Base-by-base conservation (phyloP, 2,797 vertebrate genomes). In the Hafferia zeledoni region DNA sequence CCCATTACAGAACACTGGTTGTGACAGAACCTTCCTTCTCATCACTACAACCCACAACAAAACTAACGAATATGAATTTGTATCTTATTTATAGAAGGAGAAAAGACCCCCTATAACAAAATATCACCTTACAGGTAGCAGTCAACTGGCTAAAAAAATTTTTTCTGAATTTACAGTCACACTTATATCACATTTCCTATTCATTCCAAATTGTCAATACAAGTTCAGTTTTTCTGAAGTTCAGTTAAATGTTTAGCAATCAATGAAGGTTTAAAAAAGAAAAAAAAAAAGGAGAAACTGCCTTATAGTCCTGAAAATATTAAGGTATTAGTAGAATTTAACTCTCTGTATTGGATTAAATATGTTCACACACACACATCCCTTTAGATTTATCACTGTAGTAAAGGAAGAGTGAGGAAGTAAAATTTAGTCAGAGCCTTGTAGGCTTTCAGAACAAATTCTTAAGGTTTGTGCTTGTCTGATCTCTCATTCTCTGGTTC, bases 321-420 rank as follows among this genome's bases (percentile, higher is more conserved):
- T 43, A 65, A 39, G 13, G 53, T 6, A 85, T 22, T 10, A 46
- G 5, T 25, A 80, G 30, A 33, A 88, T 39, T n/a, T 64, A 74
- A 43, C 10, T 35, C 9, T 59, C 55, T 7, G 3, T 6, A 44
- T 27, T 75, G 8, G 10, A 88, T 50, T 71, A 39, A 65, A 1
- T 4, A 63, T 41, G 2, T 25, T n/a, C 0, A 6, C 5, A 8
- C 18, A 10, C 3, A 4, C 5, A 24, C 4, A 14, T 1, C 2
- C 18, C 8, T 56, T 67, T n/a, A 80, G 28, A 68, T 44, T 63
- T 3, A 63, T 44, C 30, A 47, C 5, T 43, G 22, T 10, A 31
- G 13, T 31, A 77, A 80, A 67, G 6, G 8, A 50, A 69, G 3
- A 1, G 10, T 30, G 37, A 25, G 15, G 5, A 70, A 71, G 3